Percentiles rank a stretch among this genome's conserved stretches.
These are phyloP conservation scores for Acanthochromis polyacanthus DNA, from an alignment of 2,113 vertebrate genomes.

Conservation along the genomic window DNA sequence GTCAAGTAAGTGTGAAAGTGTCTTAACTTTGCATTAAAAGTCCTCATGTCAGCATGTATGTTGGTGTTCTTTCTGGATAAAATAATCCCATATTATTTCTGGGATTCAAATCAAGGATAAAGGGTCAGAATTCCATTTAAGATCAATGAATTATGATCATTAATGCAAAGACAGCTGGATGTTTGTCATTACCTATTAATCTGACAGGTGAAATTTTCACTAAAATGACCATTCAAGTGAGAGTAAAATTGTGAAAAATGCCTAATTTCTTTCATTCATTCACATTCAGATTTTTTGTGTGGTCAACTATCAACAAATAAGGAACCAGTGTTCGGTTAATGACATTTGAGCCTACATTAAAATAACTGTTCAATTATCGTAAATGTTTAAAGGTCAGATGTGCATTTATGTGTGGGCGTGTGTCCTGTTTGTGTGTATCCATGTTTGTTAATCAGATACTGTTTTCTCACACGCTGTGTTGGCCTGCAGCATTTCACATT, in stretches of 20 bases:
- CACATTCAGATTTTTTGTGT: too few relatives aligned
- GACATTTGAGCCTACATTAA: too few relatives aligned
- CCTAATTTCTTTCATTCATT: too few relatives aligned
- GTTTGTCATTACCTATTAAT: too few relatives aligned
- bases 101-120: neutral
- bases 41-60: neutral
- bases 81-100: neutral
- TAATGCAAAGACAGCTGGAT: too few relatives aligned
- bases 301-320: neutral
- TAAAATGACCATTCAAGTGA: too few relatives aligned
- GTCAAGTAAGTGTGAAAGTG: neutral
- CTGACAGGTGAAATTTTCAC: too few relatives aligned
- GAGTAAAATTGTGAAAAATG: too few relatives aligned
- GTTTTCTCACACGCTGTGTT: neutral
- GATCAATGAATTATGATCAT: too few relatives aligned
- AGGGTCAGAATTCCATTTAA: neutral
- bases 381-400: neutral
- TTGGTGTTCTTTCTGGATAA: neutral
- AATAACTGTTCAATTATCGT: neutral
- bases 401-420: neutral
- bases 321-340: neutral
- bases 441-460: slow-evolving; percentile 3
- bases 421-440: neutral
- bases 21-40: neutral
- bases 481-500: neutral